A percentile compares a stretch with the other conserved stretches of the same genome.
phyloP scores from a whole-genome alignment of 2,888 invertebrate species.

The Drosophila helvetica region DNA sequence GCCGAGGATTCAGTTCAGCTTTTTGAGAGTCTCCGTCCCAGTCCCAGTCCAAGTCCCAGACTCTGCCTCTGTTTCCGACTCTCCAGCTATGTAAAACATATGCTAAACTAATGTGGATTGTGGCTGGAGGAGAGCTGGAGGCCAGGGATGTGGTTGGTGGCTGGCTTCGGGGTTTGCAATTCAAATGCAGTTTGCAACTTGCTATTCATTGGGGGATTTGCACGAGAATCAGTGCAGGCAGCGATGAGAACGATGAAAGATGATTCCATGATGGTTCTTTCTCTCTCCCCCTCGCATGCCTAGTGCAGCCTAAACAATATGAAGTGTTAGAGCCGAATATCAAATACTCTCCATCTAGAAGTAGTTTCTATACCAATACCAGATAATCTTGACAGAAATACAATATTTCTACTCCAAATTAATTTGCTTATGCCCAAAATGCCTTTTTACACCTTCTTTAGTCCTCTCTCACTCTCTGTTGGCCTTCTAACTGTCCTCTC shows the following conservation, averaged over 20 bases:
- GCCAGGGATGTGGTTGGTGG: conserved; percentile 17
- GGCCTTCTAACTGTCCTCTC: background rate
- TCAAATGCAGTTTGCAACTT: conserved; percentile 47
- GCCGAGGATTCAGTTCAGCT: conserved; percentile 57
- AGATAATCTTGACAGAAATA: too few relatives aligned
- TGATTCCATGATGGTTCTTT: conserved; percentile 7
- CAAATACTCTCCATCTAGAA: background rate
- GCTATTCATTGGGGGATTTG: conserved; percentile 45
- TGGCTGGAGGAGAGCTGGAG: conserved; percentile 8
- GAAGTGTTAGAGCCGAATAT: background rate
- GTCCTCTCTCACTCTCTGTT: background rate
- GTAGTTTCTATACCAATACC: too few relatives aligned
- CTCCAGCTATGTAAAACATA: conserved; percentile 48
- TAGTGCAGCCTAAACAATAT: too few relatives aligned
- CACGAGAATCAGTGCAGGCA: conserved; percentile 35
- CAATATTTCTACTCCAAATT: too few relatives aligned
- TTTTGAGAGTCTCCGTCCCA: conserved; percentile 21
- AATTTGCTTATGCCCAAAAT: too few relatives aligned
- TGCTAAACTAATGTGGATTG: conserved; percentile 63
- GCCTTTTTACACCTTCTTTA: background rate
- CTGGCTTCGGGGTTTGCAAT: conserved; percentile 35
- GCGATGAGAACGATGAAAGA: conserved; percentile 29
- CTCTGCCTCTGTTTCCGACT: conserved; percentile 21
- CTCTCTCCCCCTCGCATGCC: background rate
- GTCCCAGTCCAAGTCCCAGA: background rate